Percentiles rank a stretch among this genome's conserved stretches.
Evolutionary conservation across 2,113 vertebrate species (phyloP).

Genomic region (Sinocyclocheilus rhinocerous): DNA sequence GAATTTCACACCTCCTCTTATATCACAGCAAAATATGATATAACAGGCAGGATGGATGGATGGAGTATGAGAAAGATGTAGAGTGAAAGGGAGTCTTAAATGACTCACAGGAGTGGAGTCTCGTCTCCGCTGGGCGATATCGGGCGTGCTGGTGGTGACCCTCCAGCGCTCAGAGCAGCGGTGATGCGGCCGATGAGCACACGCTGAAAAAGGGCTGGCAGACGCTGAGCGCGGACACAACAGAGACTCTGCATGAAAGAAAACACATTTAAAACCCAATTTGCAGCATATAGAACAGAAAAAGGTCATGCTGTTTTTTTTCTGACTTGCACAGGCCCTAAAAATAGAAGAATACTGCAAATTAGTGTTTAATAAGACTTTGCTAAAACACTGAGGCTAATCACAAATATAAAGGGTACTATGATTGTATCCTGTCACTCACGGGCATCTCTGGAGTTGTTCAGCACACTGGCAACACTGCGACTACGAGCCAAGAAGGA

Average conservation of each 20-base stretch:
- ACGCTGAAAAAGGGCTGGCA: slow-evolving; percentile 86
- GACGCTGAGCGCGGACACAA: slow-evolving; percentile 94
- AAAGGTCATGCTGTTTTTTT: neutral
- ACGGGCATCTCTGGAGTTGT: slow-evolving; percentile 86
- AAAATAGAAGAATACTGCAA: neutral
- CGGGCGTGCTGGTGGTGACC: slow-evolving; percentile 81
- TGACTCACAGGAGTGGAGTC: slow-evolving; percentile 83
- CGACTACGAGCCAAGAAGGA: slow-evolving; percentile 95
- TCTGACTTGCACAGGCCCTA: neutral
- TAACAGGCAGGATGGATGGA: neutral
- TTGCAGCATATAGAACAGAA: neutral
- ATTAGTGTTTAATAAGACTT: neutral
- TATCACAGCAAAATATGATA: neutral
- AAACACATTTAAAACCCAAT: neutral
- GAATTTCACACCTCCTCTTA: slow-evolving; percentile 78
- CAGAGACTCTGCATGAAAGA: slow-evolving; percentile 76
- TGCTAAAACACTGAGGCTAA: neutral
- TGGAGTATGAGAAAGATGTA: neutral
- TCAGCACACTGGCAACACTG: slow-evolving; percentile 89
- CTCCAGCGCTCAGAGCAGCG: slow-evolving; percentile 84
- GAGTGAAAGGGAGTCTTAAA: neutral
- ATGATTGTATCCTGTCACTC: slow-evolving; percentile 64
- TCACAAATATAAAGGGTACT: neutral
- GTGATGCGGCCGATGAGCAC: slow-evolving; percentile 82
- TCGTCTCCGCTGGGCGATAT: slow-evolving; percentile 76